Base-by-base conservation (phyloP, 2,113 vertebrate genomes). In the Atherinomorus stipes region DNA sequence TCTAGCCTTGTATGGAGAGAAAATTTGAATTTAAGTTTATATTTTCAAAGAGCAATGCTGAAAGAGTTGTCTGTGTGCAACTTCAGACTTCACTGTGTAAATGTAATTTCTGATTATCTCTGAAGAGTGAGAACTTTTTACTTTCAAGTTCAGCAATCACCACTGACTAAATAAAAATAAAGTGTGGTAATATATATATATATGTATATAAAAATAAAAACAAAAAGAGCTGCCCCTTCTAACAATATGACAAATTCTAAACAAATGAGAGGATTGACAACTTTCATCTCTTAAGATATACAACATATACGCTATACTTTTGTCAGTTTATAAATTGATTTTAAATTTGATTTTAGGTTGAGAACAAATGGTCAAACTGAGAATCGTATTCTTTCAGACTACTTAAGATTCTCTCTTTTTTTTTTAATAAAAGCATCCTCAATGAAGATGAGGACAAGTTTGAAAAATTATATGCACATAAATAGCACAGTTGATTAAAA, bases 31-130 rank as follows among this genome's bases (percentile, higher is more conserved):
- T 31, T 26, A 54, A 64, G 50, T 64, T 56, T 18, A n/a, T 45
- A 23, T 49, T 34, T 81, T 54, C 54, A 84, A 90, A 90, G 89
- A 87, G 84, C 87, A 81, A 85, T 67, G 75, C 72, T 58, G 22
- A 64, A 74, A 78, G 38, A 76, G 78, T 45, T 69, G 67, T 64
- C 73, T 53, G 76, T 80, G 72, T 85, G 81, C 66, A 69, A 75
- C 75, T 60, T 71, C 22, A 74, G 65, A 73, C 40, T 63, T 64
- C 45, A 70, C 82, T 52, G 45, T 65, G 79, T 49, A 19, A n/a
- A 38, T 4, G 19, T 16, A 15, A 37, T 16, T 16, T 28, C 11
- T 8, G 4, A 65, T 65, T 15, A 56, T 44, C 38, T 47, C 26
- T 60, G 11, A 75, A 42, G 78, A 71, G 76, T 42, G 64, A 79